Percentiles rank a stretch among this genome's conserved stretches.
Evolutionary conservation across 2,113 vertebrate genomes (phyloP).

Genomic region (Asarcornis scutulata): DNA sequence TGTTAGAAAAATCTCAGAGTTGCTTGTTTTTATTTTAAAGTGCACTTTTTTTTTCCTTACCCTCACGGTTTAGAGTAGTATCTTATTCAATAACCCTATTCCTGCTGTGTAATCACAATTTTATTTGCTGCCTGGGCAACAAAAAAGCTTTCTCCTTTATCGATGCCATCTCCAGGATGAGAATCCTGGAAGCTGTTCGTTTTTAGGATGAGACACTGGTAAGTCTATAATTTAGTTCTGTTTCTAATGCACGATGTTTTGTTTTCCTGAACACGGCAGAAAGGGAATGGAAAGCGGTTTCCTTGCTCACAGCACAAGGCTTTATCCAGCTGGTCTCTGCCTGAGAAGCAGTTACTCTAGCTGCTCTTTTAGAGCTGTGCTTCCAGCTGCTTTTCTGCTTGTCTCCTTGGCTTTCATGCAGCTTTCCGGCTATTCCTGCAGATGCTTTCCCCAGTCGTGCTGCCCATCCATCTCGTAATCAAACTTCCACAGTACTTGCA

Average conservation of each 20-base stretch:
- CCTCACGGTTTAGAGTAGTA: background rate
- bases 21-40: background rate
- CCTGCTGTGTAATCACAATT: background rate
- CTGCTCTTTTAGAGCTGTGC: background rate
- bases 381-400: slow-evolving; percentile 50
- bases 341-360: slow-evolving; percentile 26
- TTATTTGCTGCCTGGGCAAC: background rate
- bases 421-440: background rate
- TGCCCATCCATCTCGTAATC: background rate
- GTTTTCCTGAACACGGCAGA: background rate
- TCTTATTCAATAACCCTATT: background rate
- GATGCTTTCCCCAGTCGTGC: background rate
- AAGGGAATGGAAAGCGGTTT: slow-evolving; percentile 27
- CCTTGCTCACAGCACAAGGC: background rate
- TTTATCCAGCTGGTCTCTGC: slow-evolving; percentile 9
- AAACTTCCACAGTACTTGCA: background rate
- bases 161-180: background rate
- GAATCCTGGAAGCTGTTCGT: background rate
- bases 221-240: background rate
- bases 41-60: too few species aligned
- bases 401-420: background rate
- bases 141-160: background rate
- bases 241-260: background rate
- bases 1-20: background rate
- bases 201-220: background rate